phyloP scores from a whole-genome alignment of 2,113 vertebrate species.

The Murina feae region DNA sequence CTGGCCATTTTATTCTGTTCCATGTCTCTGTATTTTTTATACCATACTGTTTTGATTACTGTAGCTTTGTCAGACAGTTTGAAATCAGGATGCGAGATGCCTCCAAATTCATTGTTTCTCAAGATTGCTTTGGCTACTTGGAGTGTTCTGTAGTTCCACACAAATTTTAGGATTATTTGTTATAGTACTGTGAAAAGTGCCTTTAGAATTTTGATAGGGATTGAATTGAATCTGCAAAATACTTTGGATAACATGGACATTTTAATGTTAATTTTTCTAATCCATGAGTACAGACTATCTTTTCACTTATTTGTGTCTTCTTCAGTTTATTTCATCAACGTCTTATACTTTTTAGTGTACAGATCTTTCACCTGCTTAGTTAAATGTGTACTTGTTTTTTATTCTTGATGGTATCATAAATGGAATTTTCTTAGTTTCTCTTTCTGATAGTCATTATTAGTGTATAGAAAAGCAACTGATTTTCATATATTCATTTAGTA shows the following conservation, averaged over 20 bases:
- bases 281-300: neutral
- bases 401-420: neutral
- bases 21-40: neutral
- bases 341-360: neutral
- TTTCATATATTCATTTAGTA: neutral
- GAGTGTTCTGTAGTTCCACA: neutral
- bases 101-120: neutral
- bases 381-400: neutral
- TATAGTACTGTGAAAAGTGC: neutral
- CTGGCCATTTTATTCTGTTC: neutral
- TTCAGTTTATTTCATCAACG: neutral
- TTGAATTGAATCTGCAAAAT: neutral
- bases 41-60: neutral
- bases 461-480: neutral
- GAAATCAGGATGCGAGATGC: neutral
- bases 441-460: neutral
- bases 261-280: neutral
- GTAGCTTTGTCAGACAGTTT: neutral
- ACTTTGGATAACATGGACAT: neutral
- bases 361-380: neutral
- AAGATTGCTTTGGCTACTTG: neutral
- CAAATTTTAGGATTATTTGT: neutral
- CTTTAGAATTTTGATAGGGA: neutral
- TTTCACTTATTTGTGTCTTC: neutral
- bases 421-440: neutral